These are phyloP conservation scores for Leptopterna dolabrata DNA, from an alignment of 2,888 invertebrate species.

Conservation along the genomic window DNA sequence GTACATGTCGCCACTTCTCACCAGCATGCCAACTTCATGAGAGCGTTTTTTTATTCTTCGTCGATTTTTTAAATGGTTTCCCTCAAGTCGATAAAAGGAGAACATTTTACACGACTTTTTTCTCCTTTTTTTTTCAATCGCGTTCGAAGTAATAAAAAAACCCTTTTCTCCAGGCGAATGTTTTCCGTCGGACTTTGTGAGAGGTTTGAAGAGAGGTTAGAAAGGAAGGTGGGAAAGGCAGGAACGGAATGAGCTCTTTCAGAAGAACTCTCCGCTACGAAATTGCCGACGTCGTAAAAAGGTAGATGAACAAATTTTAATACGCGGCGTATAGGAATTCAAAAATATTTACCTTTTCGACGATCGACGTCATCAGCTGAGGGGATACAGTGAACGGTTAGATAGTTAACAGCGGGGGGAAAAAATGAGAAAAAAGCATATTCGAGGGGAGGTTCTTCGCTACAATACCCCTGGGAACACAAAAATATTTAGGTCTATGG, in stretches of 20 bases:
- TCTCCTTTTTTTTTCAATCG: neutral
- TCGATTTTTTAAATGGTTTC: neutral
- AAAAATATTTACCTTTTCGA: neutral
- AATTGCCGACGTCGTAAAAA: neutral
- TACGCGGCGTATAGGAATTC: neutral
- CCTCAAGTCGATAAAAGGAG: neutral
- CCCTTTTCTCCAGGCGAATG: neutral
- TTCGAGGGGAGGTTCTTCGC: neutral
- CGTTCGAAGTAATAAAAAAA: neutral
- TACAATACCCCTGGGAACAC: neutral
- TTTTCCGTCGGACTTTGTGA: neutral
- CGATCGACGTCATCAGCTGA: neutral
- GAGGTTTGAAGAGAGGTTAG: neutral
- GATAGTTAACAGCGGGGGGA: neutral
- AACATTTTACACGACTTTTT: neutral
- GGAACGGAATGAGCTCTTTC: neutral
- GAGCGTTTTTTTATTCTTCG: neutral
- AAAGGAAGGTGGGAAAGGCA: neutral
- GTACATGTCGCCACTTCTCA: neutral
- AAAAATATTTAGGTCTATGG: constrained; percentile 11
- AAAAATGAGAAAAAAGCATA: neutral
- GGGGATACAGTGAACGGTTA: neutral
- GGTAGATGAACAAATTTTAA: neutral
- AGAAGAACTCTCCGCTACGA: neutral
- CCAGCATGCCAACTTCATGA: neutral